phyloP scores from a whole-genome alignment of 2,797 vertebrate species.

The Alfaro cultratus region DNA sequence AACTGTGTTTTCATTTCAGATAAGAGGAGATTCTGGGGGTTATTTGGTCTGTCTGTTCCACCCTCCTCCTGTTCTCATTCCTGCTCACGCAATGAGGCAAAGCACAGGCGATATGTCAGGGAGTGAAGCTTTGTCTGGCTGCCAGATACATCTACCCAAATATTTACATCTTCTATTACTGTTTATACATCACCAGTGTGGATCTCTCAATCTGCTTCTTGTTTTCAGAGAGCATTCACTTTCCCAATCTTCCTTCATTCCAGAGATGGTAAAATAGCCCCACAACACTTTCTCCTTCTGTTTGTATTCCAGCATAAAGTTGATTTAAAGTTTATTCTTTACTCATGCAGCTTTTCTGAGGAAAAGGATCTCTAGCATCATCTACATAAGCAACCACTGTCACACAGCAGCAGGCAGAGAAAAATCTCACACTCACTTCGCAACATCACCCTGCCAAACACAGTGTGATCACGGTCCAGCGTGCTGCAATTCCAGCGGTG shows the following conservation, averaged over 20 bases:
- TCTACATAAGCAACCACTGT: constrained; percentile 52
- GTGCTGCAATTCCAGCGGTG: constrained; percentile 99
- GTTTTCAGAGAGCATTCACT: constrained; percentile 81
- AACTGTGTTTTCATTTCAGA: constrained; percentile 77
- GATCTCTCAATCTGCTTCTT: constrained; percentile 85
- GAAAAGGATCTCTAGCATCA: constrained; percentile 63
- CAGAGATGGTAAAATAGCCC: constrained; percentile 41
- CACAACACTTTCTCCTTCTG: constrained; percentile 41
- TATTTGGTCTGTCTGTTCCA: constrained; percentile 78
- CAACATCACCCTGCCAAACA: constrained; percentile 97
- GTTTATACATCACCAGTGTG: constrained; percentile 88
- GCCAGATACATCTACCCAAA: constrained; percentile 91
- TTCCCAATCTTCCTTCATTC: constrained; percentile 68
- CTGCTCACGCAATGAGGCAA: constrained; percentile 80
- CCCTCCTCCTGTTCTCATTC: constrained; percentile 75
- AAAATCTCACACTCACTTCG: constrained; percentile 85
- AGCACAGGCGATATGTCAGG: constrained; percentile 82
- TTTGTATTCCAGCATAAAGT: constrained; percentile 51
- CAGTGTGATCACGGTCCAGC: constrained; percentile 94
- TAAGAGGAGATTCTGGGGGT: constrained; percentile 72
- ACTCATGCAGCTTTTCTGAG: constrained; percentile 68
- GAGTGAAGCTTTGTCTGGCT: constrained; percentile 84
- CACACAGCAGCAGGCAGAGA: constrained; percentile 45
- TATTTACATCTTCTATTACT: constrained; percentile 99
- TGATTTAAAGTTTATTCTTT: constrained; percentile 64